These are phyloP conservation scores for Syngnathus rostellatus DNA, from an alignment of 2,797 vertebrate species.

Conservation along the genomic window DNA sequence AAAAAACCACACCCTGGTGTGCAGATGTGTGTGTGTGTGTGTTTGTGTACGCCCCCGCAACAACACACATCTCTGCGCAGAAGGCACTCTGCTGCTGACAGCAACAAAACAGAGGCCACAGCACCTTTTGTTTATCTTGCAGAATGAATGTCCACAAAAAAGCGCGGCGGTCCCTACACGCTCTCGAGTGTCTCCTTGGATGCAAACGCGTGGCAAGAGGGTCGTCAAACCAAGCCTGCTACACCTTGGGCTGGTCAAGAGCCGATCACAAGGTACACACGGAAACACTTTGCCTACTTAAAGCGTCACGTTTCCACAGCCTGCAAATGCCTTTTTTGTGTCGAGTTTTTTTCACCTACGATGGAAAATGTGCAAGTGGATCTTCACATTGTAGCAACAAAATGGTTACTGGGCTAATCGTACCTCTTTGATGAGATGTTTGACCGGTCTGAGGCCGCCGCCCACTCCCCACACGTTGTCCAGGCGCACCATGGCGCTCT, in stretches of 20 bases:
- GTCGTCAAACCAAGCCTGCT: background rate
- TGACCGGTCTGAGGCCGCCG: conserved; percentile 81
- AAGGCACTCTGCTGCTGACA: conserved; percentile 12
- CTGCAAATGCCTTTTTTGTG: background rate
- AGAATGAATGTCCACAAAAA: conserved; percentile 30
- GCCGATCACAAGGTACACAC: too few relatives aligned
- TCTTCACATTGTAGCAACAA: background rate
- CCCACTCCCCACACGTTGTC: conserved; percentile 88
- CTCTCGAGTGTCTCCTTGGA: background rate
- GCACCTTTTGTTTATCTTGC: conserved; percentile 40
- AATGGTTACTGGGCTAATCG: background rate
- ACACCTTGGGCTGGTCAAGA: too few relatives aligned
- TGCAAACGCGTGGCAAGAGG: background rate
- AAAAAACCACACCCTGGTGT: background rate
- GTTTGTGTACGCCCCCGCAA: background rate
- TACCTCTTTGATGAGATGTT: conserved; percentile 82
- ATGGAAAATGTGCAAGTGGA: background rate
- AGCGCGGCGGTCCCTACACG: conserved; percentile 6
- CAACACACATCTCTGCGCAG: conserved; percentile 37
- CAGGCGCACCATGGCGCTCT: conserved; percentile 73
- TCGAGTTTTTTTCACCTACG: background rate
- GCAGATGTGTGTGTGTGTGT: background rate
- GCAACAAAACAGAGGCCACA: conserved; percentile 19
- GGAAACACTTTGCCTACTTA: background rate
- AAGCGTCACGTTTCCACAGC: background rate